Conservation (phyloP, 2,888 invertebrate genomes). For the Ichneumoninae sp. region DNA sequence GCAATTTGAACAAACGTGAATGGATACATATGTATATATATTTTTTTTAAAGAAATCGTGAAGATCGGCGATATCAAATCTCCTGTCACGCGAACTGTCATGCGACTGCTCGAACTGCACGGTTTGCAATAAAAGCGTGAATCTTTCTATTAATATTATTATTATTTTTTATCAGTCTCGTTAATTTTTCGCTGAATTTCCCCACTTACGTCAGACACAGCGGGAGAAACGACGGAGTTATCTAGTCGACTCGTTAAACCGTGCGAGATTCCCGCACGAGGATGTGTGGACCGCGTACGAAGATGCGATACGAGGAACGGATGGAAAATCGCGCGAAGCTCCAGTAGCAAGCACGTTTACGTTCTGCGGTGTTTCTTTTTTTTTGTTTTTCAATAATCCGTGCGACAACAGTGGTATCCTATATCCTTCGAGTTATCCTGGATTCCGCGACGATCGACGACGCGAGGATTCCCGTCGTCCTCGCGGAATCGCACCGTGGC, state of each 20-base stretch:
- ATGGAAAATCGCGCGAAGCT: constrained; percentile 14
- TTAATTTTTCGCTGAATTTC: neutral
- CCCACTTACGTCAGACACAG: constrained; percentile 12
- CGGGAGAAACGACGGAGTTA: constrained; percentile 18
- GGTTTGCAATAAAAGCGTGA: neutral
- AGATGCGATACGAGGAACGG: constrained; percentile 1
- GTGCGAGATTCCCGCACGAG: constrained; percentile 25
- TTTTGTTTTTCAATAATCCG: neutral
- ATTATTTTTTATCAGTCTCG: neutral
- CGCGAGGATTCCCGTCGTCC: constrained; percentile 8
- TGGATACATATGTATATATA: too few species aligned
- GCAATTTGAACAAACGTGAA: too few species aligned
- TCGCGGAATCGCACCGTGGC: constrained; percentile 3
- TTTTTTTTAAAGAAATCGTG: too few species aligned
- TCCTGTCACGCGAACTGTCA: neutral
- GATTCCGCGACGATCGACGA: neutral
- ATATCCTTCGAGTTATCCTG: neutral
- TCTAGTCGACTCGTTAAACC: neutral
- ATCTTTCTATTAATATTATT: neutral
- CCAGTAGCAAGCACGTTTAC: neutral
- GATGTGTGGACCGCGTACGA: constrained; percentile 10
- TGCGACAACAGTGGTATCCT: neutral
- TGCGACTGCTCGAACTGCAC: neutral
- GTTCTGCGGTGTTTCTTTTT: neutral
- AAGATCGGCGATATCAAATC: neutral